phyloP scores from a whole-genome alignment of 2,888 invertebrate genomes.

The Alcis repandata region DNA sequence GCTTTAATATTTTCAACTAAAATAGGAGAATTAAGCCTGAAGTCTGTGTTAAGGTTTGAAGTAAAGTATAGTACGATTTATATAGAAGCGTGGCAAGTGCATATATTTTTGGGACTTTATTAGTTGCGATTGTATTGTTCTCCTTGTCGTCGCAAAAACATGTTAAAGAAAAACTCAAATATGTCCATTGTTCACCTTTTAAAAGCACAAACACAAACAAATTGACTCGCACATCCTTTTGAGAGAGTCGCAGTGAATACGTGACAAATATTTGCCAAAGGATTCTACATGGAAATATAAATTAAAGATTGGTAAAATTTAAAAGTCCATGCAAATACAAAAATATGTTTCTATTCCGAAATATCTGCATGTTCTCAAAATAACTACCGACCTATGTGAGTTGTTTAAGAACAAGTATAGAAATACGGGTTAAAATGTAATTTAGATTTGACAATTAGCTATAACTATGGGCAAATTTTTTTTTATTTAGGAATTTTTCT shows the following conservation, averaged over 20 bases:
- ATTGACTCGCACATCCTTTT: slow-evolving; percentile 34
- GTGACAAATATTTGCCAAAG: slow-evolving; percentile 52
- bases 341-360: no score
- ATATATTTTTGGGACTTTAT: no score
- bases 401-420: slow-evolving; percentile 35
- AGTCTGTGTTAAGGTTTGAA: no score
- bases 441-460: slow-evolving; percentile 26
- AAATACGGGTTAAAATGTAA: slow-evolving; percentile 48
- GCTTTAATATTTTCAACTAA: neutral
- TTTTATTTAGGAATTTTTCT: no score
- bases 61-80: no score
- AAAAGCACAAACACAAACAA: slow-evolving; percentile 15
- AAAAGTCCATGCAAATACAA: slow-evolving; percentile 20
- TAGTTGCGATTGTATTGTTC: no score
- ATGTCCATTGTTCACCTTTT: slow-evolving; percentile 1
- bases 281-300: slow-evolving; percentile 46
- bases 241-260: slow-evolving; percentile 39
- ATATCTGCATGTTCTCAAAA: no score
- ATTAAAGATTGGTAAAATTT: slow-evolving; percentile 32
- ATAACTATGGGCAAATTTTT: slow-evolving; percentile 13
- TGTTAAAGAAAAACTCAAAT: neutral
- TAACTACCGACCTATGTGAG: no score
- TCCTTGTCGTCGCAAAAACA: neutral
- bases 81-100: no score
- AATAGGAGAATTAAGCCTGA: neutral